Base-by-base conservation (phyloP, 2,888 invertebrate species). In the Bibio marci region DNA sequence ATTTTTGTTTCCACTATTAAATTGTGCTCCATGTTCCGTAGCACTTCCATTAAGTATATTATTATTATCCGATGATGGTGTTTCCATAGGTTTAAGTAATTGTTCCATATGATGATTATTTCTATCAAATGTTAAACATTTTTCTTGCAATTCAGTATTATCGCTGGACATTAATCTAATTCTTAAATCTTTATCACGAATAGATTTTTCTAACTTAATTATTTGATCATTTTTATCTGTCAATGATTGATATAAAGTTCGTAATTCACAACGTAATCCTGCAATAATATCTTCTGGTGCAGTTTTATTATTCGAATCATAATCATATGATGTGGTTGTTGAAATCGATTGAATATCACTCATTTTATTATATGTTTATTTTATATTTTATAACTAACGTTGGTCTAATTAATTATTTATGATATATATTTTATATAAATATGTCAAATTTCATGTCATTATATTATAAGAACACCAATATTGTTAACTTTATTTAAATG, bases 151-250 rank as follows among this genome's bases (percentile, higher is more conserved):
- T 30, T 46, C 46, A 35, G 43, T 37, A 32, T 42, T 45, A 42
- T 49, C 48, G 17, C 32, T 43, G 30, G 43, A 45, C 19, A 50
- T 32, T 37, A 43, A 47, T 19, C 43, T 37, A 28, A 51, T 43
- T 40, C 46, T 47, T 38, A 43, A 38, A 35, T 50, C 50, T 31
- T 49, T 48, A 40, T 49, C 47, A 26, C 47, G 43, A n/a, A 52
- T 31, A 8, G 47, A 46, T 38, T 48, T 49, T 40, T 50, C 49
- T 5, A 48, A 38, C 6, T 44, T 41, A 27, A 43, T 39, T 13
- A 52, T 41, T 41, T 53, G 48, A 13, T 47, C 47, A 35, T 48
- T 50, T 43, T 51, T 52, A 37, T 50, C 50, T 15, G 44, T 44
- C 13, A 52, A 35, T 15, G 48, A 43, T 31, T 50, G 46, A 31